Evolutionary conservation across 2,888 invertebrate species (phyloP).

Genomic region (Petrolisthes manimaculis): DNA sequence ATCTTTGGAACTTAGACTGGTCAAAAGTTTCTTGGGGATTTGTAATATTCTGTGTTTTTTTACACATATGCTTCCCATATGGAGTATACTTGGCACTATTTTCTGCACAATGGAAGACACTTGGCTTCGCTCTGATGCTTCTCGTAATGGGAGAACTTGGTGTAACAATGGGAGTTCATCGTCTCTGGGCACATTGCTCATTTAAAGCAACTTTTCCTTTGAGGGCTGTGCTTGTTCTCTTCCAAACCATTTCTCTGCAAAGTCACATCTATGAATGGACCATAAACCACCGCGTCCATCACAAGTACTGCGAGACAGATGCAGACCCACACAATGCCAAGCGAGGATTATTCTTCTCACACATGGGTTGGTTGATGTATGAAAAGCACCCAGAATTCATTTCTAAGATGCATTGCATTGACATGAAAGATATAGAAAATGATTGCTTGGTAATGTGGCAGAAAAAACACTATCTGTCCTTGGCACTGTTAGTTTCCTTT

Average conservation of each 20-base stretch:
- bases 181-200: slow-evolving; percentile 92
- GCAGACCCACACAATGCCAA: slow-evolving; percentile 94
- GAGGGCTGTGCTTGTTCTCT: slow-evolving; percentile 81
- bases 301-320: slow-evolving; percentile 93
- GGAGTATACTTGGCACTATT: slow-evolving; percentile 64
- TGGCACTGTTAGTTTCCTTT: slow-evolving; percentile 85
- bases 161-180: slow-evolving; percentile 95
- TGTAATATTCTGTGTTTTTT: slow-evolving; percentile 66
- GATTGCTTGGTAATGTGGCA: slow-evolving; percentile 91
- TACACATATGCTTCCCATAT: slow-evolving; percentile 66
- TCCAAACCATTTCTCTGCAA: slow-evolving; percentile 90
- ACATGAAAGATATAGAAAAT: slow-evolving; percentile 83
- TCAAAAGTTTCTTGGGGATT: slow-evolving; percentile 66
- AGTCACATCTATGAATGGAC: slow-evolving; percentile 92
- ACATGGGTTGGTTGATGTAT: slow-evolving; percentile 93
- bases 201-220: slow-evolving; percentile 92
- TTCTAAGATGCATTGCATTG: slow-evolving; percentile 86
- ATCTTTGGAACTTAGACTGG: slow-evolving; percentile 62
- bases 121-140: slow-evolving; percentile 75
- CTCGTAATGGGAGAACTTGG: slow-evolving; percentile 87
- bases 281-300: slow-evolving; percentile 85
- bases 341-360: slow-evolving; percentile 95
- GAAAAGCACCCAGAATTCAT: slow-evolving; percentile 92
- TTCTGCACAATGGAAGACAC: slow-evolving; percentile 59
- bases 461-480: slow-evolving; percentile 81